phyloP scores from a whole-genome alignment of 1,140 invertebrate genomes.

The Zaprionus nigranus region DNA sequence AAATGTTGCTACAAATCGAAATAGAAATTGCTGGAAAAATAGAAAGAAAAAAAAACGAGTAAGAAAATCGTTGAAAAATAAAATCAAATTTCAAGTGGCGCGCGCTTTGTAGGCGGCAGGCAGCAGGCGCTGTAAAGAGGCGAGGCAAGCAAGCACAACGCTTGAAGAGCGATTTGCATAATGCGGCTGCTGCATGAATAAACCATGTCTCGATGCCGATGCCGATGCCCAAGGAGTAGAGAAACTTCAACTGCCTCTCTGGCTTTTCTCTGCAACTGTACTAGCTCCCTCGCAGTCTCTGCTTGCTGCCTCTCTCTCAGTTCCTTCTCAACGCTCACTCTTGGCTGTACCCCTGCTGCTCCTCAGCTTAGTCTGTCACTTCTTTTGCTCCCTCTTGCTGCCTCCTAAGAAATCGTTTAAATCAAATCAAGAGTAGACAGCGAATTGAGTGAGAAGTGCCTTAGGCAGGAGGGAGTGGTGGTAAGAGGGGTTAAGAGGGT shows the following conservation, averaged over 20 bases:
- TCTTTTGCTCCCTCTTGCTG: neutral
- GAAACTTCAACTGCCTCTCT: neutral
- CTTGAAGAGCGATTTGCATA: slow-evolving; percentile 71
- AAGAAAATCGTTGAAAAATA: slow-evolving; percentile 40
- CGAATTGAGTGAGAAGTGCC: slow-evolving; percentile 10
- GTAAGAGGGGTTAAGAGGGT: slow-evolving; percentile 17
- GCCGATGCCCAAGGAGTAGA: neutral
- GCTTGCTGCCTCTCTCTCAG: slow-evolving; percentile 4
- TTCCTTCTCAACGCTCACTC: neutral
- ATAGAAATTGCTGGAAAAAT: slow-evolving; percentile 54
- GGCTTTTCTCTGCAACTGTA: neutral
- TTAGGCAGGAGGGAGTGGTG: neutral
- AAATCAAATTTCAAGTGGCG: slow-evolving; percentile 77
- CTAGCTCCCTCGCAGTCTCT: neutral
- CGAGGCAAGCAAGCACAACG: slow-evolving; percentile 13
- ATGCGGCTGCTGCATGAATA: slow-evolving; percentile 81
- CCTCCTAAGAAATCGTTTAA: slow-evolving; percentile 68
- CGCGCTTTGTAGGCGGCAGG: too few relatives aligned
- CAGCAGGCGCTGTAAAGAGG: slow-evolving; percentile 42
- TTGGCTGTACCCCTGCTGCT: neutral
- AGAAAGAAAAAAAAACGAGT: neutral
- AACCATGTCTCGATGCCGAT: slow-evolving; percentile 68
- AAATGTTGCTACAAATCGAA: slow-evolving; percentile 75
- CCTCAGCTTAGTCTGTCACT: too few relatives aligned
- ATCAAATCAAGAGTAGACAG: slow-evolving; percentile 67